These are phyloP conservation scores for Drosophila sechellia DNA, from an alignment of 1,140 invertebrate genomes.

Conservation along the genomic window DNA sequence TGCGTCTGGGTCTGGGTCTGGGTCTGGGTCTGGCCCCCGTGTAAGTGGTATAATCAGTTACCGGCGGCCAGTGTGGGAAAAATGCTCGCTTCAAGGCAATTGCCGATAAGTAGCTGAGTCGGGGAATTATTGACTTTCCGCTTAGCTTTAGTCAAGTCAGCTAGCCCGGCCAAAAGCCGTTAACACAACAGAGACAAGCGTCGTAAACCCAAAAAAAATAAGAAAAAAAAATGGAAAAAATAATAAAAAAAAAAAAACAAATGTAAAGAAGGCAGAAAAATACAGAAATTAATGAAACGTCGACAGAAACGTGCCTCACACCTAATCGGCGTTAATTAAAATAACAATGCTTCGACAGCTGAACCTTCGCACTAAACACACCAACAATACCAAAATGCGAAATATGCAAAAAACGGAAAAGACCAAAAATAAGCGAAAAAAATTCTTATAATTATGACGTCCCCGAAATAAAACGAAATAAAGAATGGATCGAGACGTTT, in stretches of 20 bases:
- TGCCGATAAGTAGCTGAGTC: constrained; percentile 49
- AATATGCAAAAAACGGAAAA: constrained; percentile 37
- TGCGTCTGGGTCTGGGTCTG: not conserved
- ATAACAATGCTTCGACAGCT: constrained; percentile 54
- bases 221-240: not conserved
- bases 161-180: constrained; percentile 16
- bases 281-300: constrained; percentile 48
- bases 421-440: not conserved
- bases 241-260: not conserved
- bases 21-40: constrained; percentile 9
- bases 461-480: constrained; percentile 16
- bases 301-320: constrained; percentile 60
- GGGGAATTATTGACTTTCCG: constrained; percentile 47
- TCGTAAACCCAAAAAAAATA: constrained; percentile 14
- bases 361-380: constrained; percentile 24
- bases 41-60: constrained; percentile 53
- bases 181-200: constrained; percentile 15
- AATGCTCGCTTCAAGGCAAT: constrained; percentile 63
- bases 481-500: constrained; percentile 13
- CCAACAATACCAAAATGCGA: constrained; percentile 14
- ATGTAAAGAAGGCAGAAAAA: constrained; percentile 6
- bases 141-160: constrained; percentile 19
- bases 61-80: constrained; percentile 58
- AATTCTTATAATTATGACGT: constrained; percentile 28
- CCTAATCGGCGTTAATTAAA: constrained; percentile 64